phyloP scores from a whole-genome alignment of 2,888 invertebrate genomes.

The Aproaerema taeniolella region DNA sequence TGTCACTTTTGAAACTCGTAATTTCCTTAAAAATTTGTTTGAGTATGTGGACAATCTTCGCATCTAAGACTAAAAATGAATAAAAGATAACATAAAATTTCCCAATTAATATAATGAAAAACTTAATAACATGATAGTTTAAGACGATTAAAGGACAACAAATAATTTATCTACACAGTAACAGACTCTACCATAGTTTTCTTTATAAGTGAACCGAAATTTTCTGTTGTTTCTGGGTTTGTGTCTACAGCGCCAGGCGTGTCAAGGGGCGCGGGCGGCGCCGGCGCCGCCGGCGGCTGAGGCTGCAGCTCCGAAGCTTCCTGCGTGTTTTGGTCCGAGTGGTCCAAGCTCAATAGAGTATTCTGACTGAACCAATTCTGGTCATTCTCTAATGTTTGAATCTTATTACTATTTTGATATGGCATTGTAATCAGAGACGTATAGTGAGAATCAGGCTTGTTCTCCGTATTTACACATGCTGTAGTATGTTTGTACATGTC shows the following conservation, averaged over 20 bases:
- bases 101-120: conserved; percentile 64
- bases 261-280: too few species aligned
- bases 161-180: conserved; percentile 81
- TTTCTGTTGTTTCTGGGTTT: conserved; percentile 75
- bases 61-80: not conserved
- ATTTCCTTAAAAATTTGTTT: too few species aligned
- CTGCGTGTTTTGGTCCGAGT: conserved; percentile 53
- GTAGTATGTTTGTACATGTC: conserved; percentile 57
- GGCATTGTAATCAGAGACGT: conserved; percentile 81
- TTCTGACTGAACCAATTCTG: conserved; percentile 72
- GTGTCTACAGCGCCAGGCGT: conserved; percentile 28
- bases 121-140: conserved; percentile 63
- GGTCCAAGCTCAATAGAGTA: conserved; percentile 55
- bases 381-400: conserved; percentile 78
- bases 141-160: conserved; percentile 63
- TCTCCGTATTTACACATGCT: conserved; percentile 64
- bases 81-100: conserved; percentile 26
- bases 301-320: conserved; percentile 42
- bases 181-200: conserved; percentile 95
- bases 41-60: too few species aligned
- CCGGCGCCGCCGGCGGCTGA: conserved; percentile 31
- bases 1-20: too few species aligned
- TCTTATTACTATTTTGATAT: conserved; percentile 80
- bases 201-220: conserved; percentile 94
- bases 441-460: conserved; percentile 75